A percentile compares a stretch with the other conserved stretches of the same genome.
phyloP scores from a whole-genome alignment of 23 tunicate genomes.

The Ciona savignyi region DNA sequence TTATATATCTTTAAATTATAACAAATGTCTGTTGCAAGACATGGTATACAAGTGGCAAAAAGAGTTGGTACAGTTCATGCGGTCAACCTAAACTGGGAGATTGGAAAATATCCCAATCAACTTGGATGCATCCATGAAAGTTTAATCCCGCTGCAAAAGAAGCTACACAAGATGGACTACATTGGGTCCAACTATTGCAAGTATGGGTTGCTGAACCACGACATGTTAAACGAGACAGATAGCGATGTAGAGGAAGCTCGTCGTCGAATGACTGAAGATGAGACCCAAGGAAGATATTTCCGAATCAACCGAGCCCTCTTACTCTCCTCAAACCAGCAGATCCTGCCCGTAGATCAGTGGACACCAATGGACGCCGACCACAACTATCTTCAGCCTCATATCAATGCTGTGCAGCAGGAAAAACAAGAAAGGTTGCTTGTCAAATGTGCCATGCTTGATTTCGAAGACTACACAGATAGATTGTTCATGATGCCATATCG shows the following conservation, averaged over 20 bases:
- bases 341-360: conserved; percentile 73
- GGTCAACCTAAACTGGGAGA: conserved; percentile 46
- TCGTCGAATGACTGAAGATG: conserved; percentile 58
- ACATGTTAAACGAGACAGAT: conserved; percentile 30
- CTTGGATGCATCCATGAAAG: conserved; percentile 28
- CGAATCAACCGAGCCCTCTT: conserved; percentile 44
- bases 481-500: conserved; percentile 42
- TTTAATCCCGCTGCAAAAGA: conserved; percentile 12
- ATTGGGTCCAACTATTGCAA: conserved; percentile 29
- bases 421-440: conserved; percentile 33
- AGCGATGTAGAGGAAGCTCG: conserved; percentile 31
- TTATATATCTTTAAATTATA: too few species aligned
- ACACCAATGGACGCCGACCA: conserved; percentile 89
- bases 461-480: conserved; percentile 40
- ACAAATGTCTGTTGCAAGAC: conserved; percentile 27
- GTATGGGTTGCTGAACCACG: conserved; percentile 54
- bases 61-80: conserved; percentile 26
- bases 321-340: conserved; percentile 42
- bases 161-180: conserved; percentile 24
- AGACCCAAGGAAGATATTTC: conserved; percentile 31
- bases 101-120: conserved; percentile 54
- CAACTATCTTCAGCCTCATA: conserved; percentile 27
- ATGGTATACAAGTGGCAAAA: conserved; percentile 31
- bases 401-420: conserved; percentile 24
- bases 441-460: conserved; percentile 58